These are phyloP conservation scores for Naja naja DNA, from an alignment of 2,113 vertebrate genomes.

Conservation along the genomic window DNA sequence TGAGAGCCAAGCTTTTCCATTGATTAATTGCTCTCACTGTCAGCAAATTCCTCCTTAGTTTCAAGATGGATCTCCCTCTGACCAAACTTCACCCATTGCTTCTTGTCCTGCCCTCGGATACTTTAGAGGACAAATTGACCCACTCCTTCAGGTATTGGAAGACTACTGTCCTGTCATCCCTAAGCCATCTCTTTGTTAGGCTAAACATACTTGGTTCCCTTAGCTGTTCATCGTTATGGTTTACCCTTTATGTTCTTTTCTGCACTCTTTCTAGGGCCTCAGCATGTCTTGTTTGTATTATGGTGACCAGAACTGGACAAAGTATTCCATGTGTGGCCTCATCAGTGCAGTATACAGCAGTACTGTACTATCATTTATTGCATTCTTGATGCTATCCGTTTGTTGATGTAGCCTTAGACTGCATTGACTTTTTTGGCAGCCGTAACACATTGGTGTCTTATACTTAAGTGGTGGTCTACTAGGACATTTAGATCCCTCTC, in stretches of 20 bases:
- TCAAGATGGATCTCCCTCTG: neutral
- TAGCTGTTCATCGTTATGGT: neutral
- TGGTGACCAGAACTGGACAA: no score
- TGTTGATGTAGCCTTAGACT: no score
- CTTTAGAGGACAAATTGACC: neutral
- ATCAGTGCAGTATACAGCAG: neutral
- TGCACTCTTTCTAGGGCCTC: neutral
- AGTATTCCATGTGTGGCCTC: neutral
- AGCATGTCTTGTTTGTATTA: neutral
- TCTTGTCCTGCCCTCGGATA: neutral
- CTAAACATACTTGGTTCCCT: neutral
- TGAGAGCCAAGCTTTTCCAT: no score
- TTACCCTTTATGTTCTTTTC: neutral
- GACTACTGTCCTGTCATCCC: neutral
- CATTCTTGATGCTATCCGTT: neutral
- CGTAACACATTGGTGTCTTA: neutral
- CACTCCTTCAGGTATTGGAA: neutral
- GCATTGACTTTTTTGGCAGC: no score
- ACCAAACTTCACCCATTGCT: neutral
- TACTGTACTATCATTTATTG: neutral
- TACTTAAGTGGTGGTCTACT: neutral
- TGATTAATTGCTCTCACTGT: no score
- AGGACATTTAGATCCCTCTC: neutral
- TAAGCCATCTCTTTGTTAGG: neutral
- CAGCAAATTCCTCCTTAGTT: neutral